Conservation (phyloP, 2,888 invertebrate genomes). For the Amphipyra tragopoginis region DNA sequence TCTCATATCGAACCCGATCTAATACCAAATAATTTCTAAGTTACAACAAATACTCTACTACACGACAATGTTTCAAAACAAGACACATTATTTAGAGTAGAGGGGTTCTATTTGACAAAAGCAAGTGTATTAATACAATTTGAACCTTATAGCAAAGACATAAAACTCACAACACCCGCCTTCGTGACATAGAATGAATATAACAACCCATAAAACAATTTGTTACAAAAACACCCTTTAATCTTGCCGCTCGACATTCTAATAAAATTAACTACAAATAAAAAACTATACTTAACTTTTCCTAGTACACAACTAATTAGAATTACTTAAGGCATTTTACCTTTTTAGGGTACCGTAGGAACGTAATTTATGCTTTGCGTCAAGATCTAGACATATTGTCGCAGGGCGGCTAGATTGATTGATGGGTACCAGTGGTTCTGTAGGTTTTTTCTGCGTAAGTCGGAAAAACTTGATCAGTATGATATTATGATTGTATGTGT, state of each 20-base stretch:
- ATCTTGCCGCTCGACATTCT: conserved; percentile 41
- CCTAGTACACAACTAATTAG: conserved; percentile 52
- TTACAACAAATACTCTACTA: too few species aligned
- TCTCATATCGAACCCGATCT: too few species aligned
- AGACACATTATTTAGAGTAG: too few species aligned
- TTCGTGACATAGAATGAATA: too few species aligned
- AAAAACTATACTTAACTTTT: conserved; percentile 37
- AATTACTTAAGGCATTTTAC: conserved; percentile 57
- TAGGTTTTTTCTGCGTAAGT: conserved; percentile 47
- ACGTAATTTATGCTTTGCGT: conserved; percentile 57
- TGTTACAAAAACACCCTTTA: conserved; percentile 38
- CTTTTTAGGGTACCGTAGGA: conserved; percentile 50
- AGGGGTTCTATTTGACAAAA: too few species aligned
- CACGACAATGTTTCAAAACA: too few species aligned
- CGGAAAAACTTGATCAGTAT: conserved; percentile 53
- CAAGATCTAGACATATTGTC: conserved; percentile 66
- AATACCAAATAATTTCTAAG: too few species aligned
- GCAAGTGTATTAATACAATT: too few species aligned
- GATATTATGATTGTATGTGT: conserved; percentile 46
- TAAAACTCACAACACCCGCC: too few species aligned
- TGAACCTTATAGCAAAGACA: too few species aligned
- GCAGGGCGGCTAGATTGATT: conserved; percentile 58
- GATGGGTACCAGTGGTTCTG: conserved; percentile 55
- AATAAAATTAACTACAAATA: conserved; percentile 46
- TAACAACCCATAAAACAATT: too few species aligned